Conservation (phyloP, 2,113 vertebrate genomes). For the Pygoscelis antarcticus region DNA sequence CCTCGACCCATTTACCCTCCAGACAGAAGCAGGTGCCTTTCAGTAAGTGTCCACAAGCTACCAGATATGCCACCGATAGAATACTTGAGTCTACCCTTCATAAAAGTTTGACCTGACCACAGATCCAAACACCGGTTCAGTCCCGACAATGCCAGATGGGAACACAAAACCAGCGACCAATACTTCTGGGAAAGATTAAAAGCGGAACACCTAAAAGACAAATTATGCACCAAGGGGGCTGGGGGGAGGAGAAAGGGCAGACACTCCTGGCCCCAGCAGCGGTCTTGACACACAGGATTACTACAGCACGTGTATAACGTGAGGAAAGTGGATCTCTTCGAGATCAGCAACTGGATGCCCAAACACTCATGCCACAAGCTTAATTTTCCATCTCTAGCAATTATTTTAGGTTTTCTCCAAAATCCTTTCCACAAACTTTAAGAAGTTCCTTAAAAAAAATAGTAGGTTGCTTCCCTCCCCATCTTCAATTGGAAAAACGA, state of each 20-base stretch:
- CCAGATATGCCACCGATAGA: neutral
- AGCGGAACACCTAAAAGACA: neutral
- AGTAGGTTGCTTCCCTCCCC: neutral
- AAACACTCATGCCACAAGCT: neutral
- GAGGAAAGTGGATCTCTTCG: accelerated
- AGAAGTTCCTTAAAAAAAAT: neutral
- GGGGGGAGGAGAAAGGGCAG: neutral
- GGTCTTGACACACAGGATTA: neutral
- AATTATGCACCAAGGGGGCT: neutral
- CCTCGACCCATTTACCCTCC: neutral
- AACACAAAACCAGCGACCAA: neutral
- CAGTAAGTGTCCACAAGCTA: neutral
- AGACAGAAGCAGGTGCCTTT: neutral
- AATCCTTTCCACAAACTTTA: neutral
- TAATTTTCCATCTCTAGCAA: neutral
- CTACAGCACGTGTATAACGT: accelerated
- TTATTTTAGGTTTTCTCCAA: neutral
- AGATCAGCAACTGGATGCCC: neutral
- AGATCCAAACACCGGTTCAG: neutral
- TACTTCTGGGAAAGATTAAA: neutral
- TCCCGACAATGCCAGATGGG: accelerated
- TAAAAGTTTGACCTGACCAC: neutral
- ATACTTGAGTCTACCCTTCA: neutral
- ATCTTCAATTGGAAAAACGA: neutral
- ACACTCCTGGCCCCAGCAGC: neutral